phyloP scores from a whole-genome alignment of 2,797 vertebrate genomes.

The Synaphobranchus kaupii region DNA sequence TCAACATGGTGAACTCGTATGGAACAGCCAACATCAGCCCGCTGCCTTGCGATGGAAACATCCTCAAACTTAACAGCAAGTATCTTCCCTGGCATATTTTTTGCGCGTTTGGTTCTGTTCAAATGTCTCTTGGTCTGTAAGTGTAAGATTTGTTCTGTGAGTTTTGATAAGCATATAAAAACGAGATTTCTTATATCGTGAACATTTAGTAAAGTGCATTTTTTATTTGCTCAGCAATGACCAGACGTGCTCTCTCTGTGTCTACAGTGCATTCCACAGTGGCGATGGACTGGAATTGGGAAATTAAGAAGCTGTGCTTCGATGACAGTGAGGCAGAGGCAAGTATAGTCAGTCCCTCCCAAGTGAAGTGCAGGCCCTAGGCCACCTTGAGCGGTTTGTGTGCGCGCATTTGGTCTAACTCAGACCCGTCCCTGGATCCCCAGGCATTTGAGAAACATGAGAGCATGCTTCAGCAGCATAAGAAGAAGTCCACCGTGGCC shows the following conservation, averaged over 20 bases:
- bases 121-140: constrained; percentile 2
- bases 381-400: not conserved
- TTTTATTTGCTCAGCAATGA: not conserved
- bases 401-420: constrained; percentile 20
- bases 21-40: constrained; percentile 92
- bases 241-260: not conserved
- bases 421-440: not conserved
- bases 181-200: not conserved
- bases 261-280: constrained; percentile 87
- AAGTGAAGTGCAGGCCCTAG: not conserved
- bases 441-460: constrained; percentile 90
- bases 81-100: constrained; percentile 27
- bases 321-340: constrained; percentile 95
- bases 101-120: not conserved
- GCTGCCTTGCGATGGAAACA: constrained; percentile 83
- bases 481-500: constrained; percentile 86
- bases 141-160: not conserved
- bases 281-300: constrained; percentile 92
- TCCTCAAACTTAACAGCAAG: constrained; percentile 88
- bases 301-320: constrained; percentile 84
- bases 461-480: constrained; percentile 87
- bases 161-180: not conserved
- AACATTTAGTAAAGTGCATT: not conserved
- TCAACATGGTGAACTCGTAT: constrained; percentile 91
- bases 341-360: constrained; percentile 40